Conservation (phyloP, 2,888 invertebrate species). For the Urechis unicinctus region DNA sequence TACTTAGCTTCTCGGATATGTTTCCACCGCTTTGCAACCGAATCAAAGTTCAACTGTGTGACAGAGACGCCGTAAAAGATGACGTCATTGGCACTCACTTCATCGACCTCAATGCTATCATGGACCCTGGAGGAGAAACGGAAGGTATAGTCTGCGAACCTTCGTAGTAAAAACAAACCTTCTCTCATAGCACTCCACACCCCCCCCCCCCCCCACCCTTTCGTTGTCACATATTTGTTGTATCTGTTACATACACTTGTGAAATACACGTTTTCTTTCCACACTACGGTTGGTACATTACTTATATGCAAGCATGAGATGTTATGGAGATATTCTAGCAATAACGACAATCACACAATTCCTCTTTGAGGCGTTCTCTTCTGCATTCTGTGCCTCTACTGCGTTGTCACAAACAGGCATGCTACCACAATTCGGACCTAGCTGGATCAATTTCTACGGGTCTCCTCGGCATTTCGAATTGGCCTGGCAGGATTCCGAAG, state of each 20-base stretch:
- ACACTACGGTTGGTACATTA: no score
- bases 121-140: slow-evolving; percentile 22
- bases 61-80: slow-evolving; percentile 17
- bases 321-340: no score
- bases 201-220: no score
- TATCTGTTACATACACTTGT: no score
- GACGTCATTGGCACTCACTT: slow-evolving; percentile 25
- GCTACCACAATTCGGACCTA: slow-evolving; percentile 29
- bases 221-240: no score
- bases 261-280: no score
- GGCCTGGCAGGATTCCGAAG: slow-evolving; percentile 15
- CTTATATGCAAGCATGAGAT: no score
- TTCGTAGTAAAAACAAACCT: no score
- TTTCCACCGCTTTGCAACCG: slow-evolving; percentile 28
- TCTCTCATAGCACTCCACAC: no score
- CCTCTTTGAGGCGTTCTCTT: no score
- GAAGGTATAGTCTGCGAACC: slow-evolving; percentile 14
- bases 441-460: slow-evolving; percentile 31
- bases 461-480: slow-evolving; percentile 23
- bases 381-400: no score
- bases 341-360: no score
- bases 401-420: slow-evolving; percentile 18
- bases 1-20: slow-evolving; percentile 23
- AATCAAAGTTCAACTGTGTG: slow-evolving; percentile 23
- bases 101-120: slow-evolving; percentile 25